Percentiles rank a stretch among this genome's conserved stretches.
These are phyloP conservation scores for Ia io DNA, from an alignment of 2,113 vertebrate species.

Conservation along the genomic window DNA sequence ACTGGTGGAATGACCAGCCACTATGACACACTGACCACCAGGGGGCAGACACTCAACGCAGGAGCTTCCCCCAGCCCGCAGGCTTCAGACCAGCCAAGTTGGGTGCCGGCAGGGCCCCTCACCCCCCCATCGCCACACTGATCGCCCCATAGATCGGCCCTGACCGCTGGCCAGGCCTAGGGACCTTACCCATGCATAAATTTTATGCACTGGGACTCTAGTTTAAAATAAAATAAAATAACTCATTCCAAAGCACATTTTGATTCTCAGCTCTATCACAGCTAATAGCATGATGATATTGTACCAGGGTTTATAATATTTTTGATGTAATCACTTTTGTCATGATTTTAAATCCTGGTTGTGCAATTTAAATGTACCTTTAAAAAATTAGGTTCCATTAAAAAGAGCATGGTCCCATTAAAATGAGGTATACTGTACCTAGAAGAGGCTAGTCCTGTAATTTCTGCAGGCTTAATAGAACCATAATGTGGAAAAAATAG, in stretches of 20 bases:
- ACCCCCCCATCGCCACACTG: no score
- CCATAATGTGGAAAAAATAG: neutral
- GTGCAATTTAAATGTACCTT: neutral
- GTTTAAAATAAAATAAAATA: neutral
- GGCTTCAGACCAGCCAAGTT: no score
- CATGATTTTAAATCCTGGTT: neutral
- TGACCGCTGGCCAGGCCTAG: no score
- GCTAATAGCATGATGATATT: neutral
- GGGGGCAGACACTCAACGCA: no score
- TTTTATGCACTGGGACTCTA: no score
- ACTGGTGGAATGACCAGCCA: no score
- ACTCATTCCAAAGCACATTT: constrained; percentile 32
- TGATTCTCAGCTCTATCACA: neutral
- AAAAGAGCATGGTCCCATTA: neutral
- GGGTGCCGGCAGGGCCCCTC: no score
- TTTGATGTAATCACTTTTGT: neutral
- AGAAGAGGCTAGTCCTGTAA: neutral
- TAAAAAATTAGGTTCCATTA: neutral
- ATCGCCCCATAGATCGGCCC: no score
- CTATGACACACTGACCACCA: no score
- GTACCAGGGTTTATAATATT: neutral
- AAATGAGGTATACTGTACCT: neutral
- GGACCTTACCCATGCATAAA: no score
- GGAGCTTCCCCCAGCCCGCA: no score
- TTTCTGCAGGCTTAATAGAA: neutral